phyloP scores from a whole-genome alignment of 1,140 invertebrate genomes.

The Eurosta solidaginis region DNA sequence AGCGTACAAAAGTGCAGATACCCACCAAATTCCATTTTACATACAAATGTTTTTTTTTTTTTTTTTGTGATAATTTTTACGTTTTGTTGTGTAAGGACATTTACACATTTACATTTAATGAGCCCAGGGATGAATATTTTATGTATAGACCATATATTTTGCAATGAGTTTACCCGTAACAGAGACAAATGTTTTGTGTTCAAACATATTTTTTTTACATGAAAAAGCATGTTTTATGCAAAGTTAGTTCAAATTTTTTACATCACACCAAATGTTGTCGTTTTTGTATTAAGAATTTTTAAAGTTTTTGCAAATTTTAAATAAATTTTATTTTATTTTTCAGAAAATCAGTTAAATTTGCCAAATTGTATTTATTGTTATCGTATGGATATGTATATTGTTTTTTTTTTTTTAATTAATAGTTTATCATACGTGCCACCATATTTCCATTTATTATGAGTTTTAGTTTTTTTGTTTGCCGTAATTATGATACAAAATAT shows the following conservation, averaged over 20 bases:
- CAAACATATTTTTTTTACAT: not conserved
- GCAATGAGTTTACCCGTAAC: not conserved
- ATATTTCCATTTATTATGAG: slow-evolving; percentile 7
- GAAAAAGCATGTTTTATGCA: not conserved
- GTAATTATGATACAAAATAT: slow-evolving; percentile 23
- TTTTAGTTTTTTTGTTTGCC: not conserved
- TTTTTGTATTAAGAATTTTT: slow-evolving; percentile 18
- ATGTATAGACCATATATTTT: not conserved
- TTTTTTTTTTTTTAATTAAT: not conserved
- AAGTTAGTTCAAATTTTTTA: not conserved
- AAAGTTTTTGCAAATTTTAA: not conserved
- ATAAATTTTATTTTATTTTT: not conserved
- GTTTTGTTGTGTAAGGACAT: not conserved
- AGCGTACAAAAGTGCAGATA: not conserved
- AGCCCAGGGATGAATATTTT: not conserved
- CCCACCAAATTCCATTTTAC: not conserved
- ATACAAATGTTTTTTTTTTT: slow-evolving; percentile 1
- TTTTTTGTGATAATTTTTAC: too few species aligned
- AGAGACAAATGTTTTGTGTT: slow-evolving; percentile 16
- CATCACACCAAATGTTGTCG: slow-evolving; percentile 18
- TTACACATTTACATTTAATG: not conserved
- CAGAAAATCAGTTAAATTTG: not conserved
- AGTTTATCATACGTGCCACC: slow-evolving; percentile 46
- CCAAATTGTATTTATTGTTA: not conserved
- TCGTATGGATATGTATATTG: not conserved